Conservation (phyloP, 2,888 invertebrate species). For the Hydroisotoma schaefferi region DNA sequence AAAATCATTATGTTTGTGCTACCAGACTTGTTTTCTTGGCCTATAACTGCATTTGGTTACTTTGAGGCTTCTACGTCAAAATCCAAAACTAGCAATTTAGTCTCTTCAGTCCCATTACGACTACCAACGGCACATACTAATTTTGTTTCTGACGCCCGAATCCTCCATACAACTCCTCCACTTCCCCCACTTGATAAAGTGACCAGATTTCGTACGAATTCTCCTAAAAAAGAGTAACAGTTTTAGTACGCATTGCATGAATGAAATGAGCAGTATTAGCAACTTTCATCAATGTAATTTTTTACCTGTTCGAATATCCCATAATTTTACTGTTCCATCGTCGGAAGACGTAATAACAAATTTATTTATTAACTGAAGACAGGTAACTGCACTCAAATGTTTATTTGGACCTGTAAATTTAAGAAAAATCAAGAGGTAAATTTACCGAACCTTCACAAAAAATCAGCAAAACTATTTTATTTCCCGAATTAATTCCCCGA, state of each 20-base stretch:
- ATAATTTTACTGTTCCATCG: conserved; percentile 98
- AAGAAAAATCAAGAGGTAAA: neutral
- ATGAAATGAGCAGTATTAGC: neutral
- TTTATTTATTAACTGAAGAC: conserved; percentile 92
- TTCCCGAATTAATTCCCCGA: too few relatives aligned
- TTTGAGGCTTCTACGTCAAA: conserved; percentile 70
- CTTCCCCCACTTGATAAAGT: conserved; percentile 90
- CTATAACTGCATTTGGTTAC: neutral
- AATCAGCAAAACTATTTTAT: neutral
- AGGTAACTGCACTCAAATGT: conserved; percentile 97
- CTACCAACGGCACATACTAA: conserved; percentile 98
- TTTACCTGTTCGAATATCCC: conserved; percentile 90
- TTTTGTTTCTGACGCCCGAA: conserved; percentile 91
- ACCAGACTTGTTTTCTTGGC: neutral
- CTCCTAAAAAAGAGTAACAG: conserved; percentile 57
- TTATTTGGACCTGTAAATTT: conserved; percentile 77
- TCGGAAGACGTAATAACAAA: conserved; percentile 99
- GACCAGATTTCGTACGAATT: conserved; percentile 93
- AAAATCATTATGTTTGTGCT: neutral
- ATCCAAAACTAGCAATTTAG: conserved; percentile 93
- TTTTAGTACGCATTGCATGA: neutral
- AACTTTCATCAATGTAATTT: conserved; percentile 16
- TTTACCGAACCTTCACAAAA: neutral
- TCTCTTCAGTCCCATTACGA: conserved; percentile 97
- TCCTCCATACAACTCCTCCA: conserved; percentile 98